Base-by-base conservation (phyloP, 1,140 invertebrate genomes). In the Vanessa tameamea region DNA sequence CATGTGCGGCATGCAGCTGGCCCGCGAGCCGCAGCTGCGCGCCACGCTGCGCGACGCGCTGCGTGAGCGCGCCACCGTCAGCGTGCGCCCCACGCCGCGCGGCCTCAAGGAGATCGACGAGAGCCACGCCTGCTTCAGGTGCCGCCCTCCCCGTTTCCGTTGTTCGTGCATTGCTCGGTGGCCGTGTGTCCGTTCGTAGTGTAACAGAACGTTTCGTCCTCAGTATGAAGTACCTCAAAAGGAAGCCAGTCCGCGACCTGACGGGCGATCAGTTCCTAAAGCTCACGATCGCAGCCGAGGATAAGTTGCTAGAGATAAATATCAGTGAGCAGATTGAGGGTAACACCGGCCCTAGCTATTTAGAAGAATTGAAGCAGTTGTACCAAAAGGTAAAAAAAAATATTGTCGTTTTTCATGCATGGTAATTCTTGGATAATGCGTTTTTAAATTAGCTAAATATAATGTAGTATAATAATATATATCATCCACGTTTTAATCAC, bases 91-190 rank as follows among this genome's bases (percentile, higher is more conserved):
- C 3, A 99, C 98, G 0, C 97, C 98, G 83, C 96, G 97, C 73
- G 98, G 98, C 1, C 91, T 97, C 3, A 99, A 99, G 92, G 96
- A 98, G 78, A 98, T 99, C 78, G 98, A 98, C 83, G 99, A 99
- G 92, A 96, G 96, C 76, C 98, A 99, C 92, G 94, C 96, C 0
- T 97, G 97, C 73, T 98, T 95, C 78, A 93, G 94, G 87, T 95
- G 97, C 7, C 9, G 51, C 51, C n/a, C 7, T 5, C n/a, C 14
- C 6, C 15, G n/a, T 20, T 0, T 7, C 51, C 14, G n/a, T 16
- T 0, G 3, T n/a, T 15, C 6, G 26, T 53, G 9, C n/a, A 0
- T 3, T 15, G 94, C 96, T 0, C 97, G 97, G 72, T 98, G 95
- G 77, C 93, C 94, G 86, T 95, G 97, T n/a, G 53, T n/a, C 2